A percentile compares a stretch with the other conserved stretches of the same genome.
Conservation (phyloP, 2,888 invertebrate genomes). For the Matsumyia berberina region DNA sequence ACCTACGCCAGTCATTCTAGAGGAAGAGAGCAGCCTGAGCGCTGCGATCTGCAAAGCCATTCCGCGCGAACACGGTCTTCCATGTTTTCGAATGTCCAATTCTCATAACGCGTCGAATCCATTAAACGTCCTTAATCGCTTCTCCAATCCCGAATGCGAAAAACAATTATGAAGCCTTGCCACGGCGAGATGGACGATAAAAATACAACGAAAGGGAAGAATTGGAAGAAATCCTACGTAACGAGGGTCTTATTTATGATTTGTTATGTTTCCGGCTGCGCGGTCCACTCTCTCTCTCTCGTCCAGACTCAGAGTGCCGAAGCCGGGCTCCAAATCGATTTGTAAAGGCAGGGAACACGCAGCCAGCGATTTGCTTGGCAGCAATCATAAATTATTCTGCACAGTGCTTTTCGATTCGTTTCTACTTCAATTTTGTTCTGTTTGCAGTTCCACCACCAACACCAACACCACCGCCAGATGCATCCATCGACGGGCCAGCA, state of each 20-base stretch:
- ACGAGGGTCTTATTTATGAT: constrained; percentile 84
- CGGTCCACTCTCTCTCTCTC: constrained; percentile 37
- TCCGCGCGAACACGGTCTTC: constrained; percentile 54
- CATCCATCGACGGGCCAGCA: constrained; percentile 53
- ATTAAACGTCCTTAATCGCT: constrained; percentile 76
- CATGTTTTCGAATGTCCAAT: constrained; percentile 64
- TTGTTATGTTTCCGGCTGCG: constrained; percentile 84
- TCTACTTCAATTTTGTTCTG: constrained; percentile 57
- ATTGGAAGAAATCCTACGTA: constrained; percentile 83
- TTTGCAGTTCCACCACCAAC: constrained; percentile 68
- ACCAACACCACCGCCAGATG: constrained; percentile 62
- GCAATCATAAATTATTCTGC: constrained; percentile 74
- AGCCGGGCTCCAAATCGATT: constrained; percentile 72
- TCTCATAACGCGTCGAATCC: constrained; percentile 74
- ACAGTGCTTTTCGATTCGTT: constrained; percentile 58
- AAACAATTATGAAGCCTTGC: constrained; percentile 75
- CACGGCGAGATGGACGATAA: constrained; percentile 64
- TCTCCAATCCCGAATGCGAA: constrained; percentile 73
- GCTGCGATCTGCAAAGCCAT: constrained; percentile 8
- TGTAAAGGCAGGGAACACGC: constrained; percentile 72
- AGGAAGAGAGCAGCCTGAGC: constrained; percentile 8
- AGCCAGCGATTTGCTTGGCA: constrained; percentile 75
- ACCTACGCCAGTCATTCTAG: constrained; percentile 20
- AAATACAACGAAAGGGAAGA: constrained; percentile 79
- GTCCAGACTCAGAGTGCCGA: constrained; percentile 15